Conservation (phyloP, 2,797 vertebrate genomes). For the Parauchenoglanis punctatus region DNA sequence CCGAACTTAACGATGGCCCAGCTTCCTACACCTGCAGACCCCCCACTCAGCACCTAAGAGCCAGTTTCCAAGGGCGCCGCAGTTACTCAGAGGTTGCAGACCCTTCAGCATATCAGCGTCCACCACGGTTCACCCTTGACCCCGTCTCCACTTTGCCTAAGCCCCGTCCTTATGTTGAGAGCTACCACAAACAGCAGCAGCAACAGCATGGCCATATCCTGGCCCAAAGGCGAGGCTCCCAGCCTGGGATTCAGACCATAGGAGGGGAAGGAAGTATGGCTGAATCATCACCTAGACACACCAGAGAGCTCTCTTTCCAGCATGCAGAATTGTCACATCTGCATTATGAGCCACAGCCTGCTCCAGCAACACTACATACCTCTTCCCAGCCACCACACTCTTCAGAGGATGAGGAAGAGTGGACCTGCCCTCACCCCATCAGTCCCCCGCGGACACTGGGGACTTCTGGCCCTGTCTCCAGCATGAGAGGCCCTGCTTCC, state of each 20-base stretch:
- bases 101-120: conserved; percentile 86
- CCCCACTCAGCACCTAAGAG: conserved; percentile 87
- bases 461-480: conserved; percentile 68
- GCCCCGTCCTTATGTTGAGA: conserved; percentile 85
- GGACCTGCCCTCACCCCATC: conserved; percentile 88
- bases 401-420: conserved; percentile 93
- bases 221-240: conserved; percentile 64
- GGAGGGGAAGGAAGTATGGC: conserved; percentile 68
- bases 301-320: conserved; percentile 80
- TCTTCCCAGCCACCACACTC: conserved; percentile 79
- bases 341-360: conserved; percentile 84
- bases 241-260: conserved; percentile 68
- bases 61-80: conserved; percentile 92
- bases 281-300: conserved; percentile 72
- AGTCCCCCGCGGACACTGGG: conserved; percentile 80
- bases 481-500: conserved; percentile 89
- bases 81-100: conserved; percentile 94
- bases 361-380: conserved; percentile 74
- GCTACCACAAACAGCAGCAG: conserved; percentile 76
- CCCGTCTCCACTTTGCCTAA: conserved; percentile 90
- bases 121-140: conserved; percentile 85
- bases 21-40: conserved; percentile 87
- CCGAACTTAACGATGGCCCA: conserved; percentile 77
- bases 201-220: conserved; percentile 70
- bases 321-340: conserved; percentile 85